These are phyloP conservation scores for Rhinoptilus africanus DNA, from an alignment of 2,113 vertebrate species.

Conservation along the genomic window DNA sequence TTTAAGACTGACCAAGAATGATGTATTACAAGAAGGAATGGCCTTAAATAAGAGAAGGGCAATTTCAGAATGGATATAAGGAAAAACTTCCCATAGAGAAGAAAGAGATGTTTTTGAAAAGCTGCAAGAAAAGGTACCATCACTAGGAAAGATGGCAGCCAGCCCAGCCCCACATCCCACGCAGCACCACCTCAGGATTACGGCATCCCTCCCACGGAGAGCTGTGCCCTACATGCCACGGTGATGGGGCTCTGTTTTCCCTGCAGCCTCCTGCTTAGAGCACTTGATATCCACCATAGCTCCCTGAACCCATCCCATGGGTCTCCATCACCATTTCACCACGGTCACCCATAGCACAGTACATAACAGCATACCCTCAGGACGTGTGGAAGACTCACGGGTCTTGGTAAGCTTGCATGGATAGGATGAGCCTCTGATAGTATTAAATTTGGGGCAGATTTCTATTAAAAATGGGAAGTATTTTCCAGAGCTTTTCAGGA, in stretches of 20 bases:
- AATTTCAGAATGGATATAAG: slow-evolving; percentile 2
- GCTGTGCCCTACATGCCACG: not conserved
- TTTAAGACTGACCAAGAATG: slow-evolving; percentile 65
- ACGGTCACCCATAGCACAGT: not conserved
- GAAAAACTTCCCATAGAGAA: not conserved
- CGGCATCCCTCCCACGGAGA: accelerated
- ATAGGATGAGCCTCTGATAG: not conserved
- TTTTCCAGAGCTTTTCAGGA: not conserved
- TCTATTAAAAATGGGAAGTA: not conserved
- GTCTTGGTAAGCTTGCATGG: not conserved
- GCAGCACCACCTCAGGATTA: not conserved
- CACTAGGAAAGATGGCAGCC: not conserved
- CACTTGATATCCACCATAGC: not conserved
- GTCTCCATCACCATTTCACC: not conserved
- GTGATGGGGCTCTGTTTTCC: not conserved
- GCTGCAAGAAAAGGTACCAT: not conserved
- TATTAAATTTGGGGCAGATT: not conserved
- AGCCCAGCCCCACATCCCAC: not conserved
- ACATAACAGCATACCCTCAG: not conserved
- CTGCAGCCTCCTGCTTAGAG: not conserved
- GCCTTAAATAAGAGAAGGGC: slow-evolving; percentile 14
- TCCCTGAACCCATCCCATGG: not conserved
- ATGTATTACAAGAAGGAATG: slow-evolving; percentile 37
- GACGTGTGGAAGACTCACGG: not conserved
- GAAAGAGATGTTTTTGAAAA: not conserved